Conservation (phyloP, 2,113 vertebrate species). For the Gymnobelideus leadbeateri region DNA sequence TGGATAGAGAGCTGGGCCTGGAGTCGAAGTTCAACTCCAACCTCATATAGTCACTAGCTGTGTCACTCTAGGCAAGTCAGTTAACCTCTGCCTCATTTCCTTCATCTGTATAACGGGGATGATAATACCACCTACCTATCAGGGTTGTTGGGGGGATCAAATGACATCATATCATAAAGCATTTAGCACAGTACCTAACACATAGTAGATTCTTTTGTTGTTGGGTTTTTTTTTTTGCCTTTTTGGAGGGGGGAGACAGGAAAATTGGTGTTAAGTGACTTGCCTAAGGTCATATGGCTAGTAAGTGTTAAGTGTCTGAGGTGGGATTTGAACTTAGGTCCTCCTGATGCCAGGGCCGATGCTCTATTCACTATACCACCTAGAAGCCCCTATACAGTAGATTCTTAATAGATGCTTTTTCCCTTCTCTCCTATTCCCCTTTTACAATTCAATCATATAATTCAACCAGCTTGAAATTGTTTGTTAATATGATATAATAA, state of each 20-base stretch:
- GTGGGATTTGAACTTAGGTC: no score
- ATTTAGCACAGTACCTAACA: background rate
- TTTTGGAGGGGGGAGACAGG: no score
- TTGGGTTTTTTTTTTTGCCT: no score
- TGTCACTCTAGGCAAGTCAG: background rate
- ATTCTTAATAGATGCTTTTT: background rate
- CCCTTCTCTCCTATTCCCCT: background rate
- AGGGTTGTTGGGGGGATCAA: no score
- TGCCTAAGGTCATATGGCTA: no score
- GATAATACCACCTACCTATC: no score
- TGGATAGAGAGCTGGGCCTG: background rate
- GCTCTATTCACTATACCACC: no score
- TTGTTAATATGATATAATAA: slow-evolving; percentile 63
- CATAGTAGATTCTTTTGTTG: background rate
- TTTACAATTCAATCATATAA: slow-evolving; percentile 60
- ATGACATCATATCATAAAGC: background rate
- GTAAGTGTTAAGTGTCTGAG: no score
- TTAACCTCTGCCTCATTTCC: background rate
- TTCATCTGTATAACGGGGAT: background rate
- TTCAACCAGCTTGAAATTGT: slow-evolving; percentile 62
- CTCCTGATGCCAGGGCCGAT: no score
- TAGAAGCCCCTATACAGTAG: background rate
- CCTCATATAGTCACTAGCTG: background rate
- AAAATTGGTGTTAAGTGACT: no score
- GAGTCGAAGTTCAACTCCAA: background rate